Percentiles rank a stretch among this genome's conserved stretches.
These are phyloP conservation scores for Dioctria rufipes DNA, from an alignment of 2,888 invertebrate genomes.

Conservation along the genomic window DNA sequence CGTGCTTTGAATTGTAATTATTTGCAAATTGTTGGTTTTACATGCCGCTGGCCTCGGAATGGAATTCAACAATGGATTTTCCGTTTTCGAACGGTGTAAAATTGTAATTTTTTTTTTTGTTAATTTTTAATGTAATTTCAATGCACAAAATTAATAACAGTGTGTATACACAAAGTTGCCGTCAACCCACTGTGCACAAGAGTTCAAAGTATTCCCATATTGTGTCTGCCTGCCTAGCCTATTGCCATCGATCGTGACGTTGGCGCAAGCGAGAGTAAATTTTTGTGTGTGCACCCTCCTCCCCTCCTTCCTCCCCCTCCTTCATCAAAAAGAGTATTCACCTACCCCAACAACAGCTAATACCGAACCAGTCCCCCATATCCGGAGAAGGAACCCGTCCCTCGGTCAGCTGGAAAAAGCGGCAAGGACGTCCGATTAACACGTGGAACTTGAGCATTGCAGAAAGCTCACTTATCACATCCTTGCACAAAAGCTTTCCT, in stretches of 20 bases:
- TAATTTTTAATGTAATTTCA: not conserved
- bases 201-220: not conserved
- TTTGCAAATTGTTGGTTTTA: too few relatives aligned
- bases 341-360: not conserved
- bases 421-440: slow-evolving; percentile 49
- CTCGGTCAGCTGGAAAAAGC: slow-evolving; percentile 13
- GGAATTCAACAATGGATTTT: slow-evolving; percentile 2
- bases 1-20: slow-evolving; percentile 30
- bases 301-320: too few relatives aligned
- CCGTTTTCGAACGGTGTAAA: not conserved
- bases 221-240: slow-evolving; percentile 19
- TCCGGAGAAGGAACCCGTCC: not conserved
- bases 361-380: not conserved
- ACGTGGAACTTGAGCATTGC: slow-evolving; percentile 26
- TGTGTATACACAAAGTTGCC: not conserved
- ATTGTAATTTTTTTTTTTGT: not conserved
- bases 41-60: too few relatives aligned
- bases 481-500: slow-evolving; percentile 33
- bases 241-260: slow-evolving; percentile 48
- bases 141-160: slow-evolving; percentile 24
- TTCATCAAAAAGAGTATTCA: too few relatives aligned
- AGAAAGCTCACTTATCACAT: slow-evolving; percentile 10
- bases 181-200: not conserved
- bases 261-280: slow-evolving; percentile 61
- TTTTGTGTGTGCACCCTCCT: slow-evolving; percentile 51